phyloP scores from a whole-genome alignment of 2,113 vertebrate genomes.

The Gymnarchus niloticus region DNA sequence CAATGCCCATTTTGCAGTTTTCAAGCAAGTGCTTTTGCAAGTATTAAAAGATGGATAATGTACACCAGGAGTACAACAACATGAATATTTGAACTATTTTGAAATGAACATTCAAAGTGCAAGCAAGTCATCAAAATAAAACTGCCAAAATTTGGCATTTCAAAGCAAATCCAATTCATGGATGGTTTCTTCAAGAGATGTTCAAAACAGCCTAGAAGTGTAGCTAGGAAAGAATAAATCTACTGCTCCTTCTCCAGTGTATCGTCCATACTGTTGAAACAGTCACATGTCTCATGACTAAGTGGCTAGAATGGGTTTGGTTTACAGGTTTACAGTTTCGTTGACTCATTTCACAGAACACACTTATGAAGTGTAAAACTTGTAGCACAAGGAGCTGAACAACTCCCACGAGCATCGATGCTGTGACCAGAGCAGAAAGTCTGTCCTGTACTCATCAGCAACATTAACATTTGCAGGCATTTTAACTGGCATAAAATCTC shows the following conservation, averaged over 20 bases:
- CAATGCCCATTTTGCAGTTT: neutral
- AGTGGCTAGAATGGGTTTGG: neutral
- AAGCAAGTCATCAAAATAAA: neutral
- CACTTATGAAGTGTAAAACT: slow-evolving; percentile 1
- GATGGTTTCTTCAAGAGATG: neutral
- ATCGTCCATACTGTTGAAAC: neutral
- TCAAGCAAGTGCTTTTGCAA: neutral
- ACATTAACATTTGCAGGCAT: neutral
- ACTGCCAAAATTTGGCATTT: neutral
- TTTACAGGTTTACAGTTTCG: slow-evolving; percentile 7
- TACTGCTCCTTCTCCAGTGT: neutral
- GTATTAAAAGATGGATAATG: neutral
- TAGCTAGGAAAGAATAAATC: neutral
- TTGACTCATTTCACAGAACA: slow-evolving; percentile 9
- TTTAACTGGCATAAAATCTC: neutral
- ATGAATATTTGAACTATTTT: too few relatives aligned
- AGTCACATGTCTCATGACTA: neutral
- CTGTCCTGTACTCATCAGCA: neutral
- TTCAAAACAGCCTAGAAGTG: neutral
- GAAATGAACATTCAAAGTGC: neutral
- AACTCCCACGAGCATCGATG: neutral
- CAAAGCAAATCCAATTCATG: neutral
- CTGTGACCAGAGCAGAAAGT: neutral
- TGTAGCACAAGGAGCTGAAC: neutral
- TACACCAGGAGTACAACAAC: neutral